Conservation (phyloP, 2,888 invertebrate species). For the Octodonta nipae region DNA sequence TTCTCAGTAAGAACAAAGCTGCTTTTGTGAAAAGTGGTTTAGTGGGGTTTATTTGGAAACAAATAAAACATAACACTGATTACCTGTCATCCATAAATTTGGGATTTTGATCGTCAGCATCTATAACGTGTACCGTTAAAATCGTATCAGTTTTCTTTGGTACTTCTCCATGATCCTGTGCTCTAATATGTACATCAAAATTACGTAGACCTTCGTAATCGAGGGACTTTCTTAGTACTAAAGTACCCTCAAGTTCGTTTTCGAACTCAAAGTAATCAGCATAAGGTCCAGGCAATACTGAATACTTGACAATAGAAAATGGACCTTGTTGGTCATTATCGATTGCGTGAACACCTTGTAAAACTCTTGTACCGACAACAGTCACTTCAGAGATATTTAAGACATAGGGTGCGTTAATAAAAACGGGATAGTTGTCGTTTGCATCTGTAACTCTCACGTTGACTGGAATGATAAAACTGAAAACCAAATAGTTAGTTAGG, state of each 20-base stretch:
- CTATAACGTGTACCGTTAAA: conserved; percentile 65
- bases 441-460: conserved; percentile 79
- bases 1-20: too few species aligned
- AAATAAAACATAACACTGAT: background rate
- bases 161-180: conserved; percentile 71
- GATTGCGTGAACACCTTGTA: conserved; percentile 63
- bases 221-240: conserved; percentile 64
- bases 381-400: conserved; percentile 75
- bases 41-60: background rate
- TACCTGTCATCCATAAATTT: conserved; percentile 58
- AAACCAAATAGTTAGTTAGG: too few species aligned
- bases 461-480: conserved; percentile 58
- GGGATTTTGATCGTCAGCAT: conserved; percentile 87
- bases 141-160: conserved; percentile 62
- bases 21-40: too few species aligned
- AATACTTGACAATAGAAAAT: conserved; percentile 70
- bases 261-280: conserved; percentile 72
- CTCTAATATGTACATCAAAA: conserved; percentile 62
- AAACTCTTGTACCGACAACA: conserved; percentile 53
- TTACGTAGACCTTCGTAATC: conserved; percentile 71
- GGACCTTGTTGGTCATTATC: conserved; percentile 82
- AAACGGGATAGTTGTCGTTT: conserved; percentile 78
- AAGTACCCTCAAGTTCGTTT: conserved; percentile 71
- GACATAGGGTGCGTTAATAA: conserved; percentile 68
- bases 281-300: conserved; percentile 64